Evolutionary conservation across 1,140 invertebrate genomes (phyloP).

Genomic region (Hermatobates lingyangjiaoensis): DNA sequence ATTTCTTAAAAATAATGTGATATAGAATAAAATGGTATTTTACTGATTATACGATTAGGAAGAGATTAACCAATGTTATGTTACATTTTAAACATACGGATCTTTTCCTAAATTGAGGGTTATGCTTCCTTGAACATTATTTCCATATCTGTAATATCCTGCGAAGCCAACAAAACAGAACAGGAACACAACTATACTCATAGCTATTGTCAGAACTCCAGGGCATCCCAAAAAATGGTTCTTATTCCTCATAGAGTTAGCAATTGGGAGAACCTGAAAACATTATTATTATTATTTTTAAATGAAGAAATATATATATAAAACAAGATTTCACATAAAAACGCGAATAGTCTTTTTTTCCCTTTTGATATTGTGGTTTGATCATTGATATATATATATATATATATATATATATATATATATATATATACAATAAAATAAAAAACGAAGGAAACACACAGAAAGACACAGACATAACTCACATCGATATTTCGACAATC

Average conservation of each 20-base stretch:
- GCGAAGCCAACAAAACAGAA: conserved; percentile 77
- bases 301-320: no score
- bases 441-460: no score
- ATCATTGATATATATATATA: no score
- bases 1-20: conserved; percentile 35
- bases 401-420: no score
- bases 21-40: neutral
- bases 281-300: no score
- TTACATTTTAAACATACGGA: conserved; percentile 30
- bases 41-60: neutral
- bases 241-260: conserved; percentile 74
- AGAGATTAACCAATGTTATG: neutral
- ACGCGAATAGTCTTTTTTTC: no score
- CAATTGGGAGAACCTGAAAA: conserved; percentile 37
- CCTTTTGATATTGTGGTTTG: no score
- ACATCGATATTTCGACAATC: no score
- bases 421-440: no score
- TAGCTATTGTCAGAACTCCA: conserved; percentile 69
- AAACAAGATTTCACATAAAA: no score
- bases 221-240: conserved; percentile 55
- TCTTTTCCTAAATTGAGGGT: conserved; percentile 54
- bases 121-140: conserved; percentile 40
- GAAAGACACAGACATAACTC: no score
- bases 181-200: conserved; percentile 61
- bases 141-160: conserved; percentile 62